Conservation (phyloP, 2,888 invertebrate species). For the Andricus curvator region DNA sequence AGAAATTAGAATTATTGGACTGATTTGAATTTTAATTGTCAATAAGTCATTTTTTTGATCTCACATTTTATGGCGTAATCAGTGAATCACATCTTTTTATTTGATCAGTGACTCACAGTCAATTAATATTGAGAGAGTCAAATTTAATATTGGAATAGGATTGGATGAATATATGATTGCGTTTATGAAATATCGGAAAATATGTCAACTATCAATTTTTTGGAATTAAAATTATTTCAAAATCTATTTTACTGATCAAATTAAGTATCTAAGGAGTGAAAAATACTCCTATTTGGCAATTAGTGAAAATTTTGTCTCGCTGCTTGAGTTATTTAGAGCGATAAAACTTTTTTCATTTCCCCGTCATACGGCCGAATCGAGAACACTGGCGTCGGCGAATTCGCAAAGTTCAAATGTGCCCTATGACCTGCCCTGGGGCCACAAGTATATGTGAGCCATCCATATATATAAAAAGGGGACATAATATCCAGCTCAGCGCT, state of each 20-base stretch:
- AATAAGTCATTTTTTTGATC: neutral
- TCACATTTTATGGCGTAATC: neutral
- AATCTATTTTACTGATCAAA: neutral
- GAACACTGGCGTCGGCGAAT: neutral
- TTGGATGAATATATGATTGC: neutral
- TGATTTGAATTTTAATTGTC: neutral
- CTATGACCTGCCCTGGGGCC: neutral
- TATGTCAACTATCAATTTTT: no score
- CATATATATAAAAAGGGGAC: neutral
- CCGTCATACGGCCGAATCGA: neutral
- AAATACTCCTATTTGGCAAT: neutral
- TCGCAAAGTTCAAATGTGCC: neutral
- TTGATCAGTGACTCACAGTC: neutral
- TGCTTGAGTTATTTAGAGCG: neutral
- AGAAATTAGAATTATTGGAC: neutral
- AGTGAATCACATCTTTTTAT: neutral
- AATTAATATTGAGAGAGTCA: neutral
- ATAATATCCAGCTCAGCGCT: neutral
- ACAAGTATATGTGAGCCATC: neutral
- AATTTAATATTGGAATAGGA: neutral
- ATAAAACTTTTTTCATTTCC: neutral
- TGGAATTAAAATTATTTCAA: no score
- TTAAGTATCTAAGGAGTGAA: neutral
- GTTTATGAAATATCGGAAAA: neutral
- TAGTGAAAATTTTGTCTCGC: neutral